phyloP scores from a whole-genome alignment of 2,888 invertebrate genomes.

The Drosophila fungiperda region DNA sequence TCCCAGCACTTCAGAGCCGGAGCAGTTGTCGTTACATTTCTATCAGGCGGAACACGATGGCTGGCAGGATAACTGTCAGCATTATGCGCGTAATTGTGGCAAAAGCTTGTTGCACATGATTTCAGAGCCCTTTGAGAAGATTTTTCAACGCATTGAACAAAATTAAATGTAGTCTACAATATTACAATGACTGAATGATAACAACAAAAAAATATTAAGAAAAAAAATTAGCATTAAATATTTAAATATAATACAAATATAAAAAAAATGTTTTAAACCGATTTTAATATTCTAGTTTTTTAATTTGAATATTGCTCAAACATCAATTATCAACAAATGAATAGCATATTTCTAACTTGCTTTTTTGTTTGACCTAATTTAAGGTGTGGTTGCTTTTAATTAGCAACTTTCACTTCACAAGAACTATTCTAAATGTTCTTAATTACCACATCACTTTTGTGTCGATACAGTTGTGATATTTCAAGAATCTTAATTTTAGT shows the following conservation, averaged over 20 bases:
- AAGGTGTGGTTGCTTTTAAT: constrained; percentile 35
- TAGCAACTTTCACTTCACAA: constrained; percentile 66
- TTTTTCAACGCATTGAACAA: constrained; percentile 57
- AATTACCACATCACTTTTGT: constrained; percentile 43
- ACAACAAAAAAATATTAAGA: not conserved
- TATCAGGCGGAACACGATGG: constrained; percentile 83
- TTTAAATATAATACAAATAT: not conserved
- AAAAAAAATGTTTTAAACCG: not conserved
- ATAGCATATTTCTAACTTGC: not conserved
- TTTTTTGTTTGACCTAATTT: constrained; percentile 32
- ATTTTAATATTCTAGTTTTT: not conserved
- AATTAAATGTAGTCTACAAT: constrained; percentile 41
- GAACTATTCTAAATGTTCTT: constrained; percentile 33
- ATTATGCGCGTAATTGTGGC: constrained; percentile 68
- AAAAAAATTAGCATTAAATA: not conserved
- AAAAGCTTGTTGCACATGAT: constrained; percentile 79
- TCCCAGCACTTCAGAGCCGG: constrained; percentile 80
- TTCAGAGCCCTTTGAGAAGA: constrained; percentile 77
- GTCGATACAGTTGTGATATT: constrained; percentile 1
- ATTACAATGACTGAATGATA: not conserved
- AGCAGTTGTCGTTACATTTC: constrained; percentile 74
- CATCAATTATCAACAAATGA: not conserved
- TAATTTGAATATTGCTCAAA: not conserved
- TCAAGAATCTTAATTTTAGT: constrained; percentile 30
- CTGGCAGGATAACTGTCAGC: constrained; percentile 66